phyloP scores from a whole-genome alignment of 2,888 invertebrate genomes.

The Psococerastis gibbosa region DNA sequence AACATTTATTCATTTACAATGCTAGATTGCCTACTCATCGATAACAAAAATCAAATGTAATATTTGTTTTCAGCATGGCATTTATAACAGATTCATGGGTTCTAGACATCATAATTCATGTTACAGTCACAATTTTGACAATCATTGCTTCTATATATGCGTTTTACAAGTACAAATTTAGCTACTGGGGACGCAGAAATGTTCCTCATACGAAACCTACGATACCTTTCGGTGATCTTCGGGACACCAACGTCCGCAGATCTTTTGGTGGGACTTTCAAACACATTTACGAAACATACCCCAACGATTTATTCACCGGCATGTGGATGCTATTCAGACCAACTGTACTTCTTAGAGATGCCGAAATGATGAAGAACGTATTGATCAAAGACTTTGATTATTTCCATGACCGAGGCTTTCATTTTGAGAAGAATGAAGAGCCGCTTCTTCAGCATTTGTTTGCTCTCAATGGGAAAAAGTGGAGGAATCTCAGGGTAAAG shows the following conservation, averaged over 20 bases:
- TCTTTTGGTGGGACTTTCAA: constrained; percentile 8
- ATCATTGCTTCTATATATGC: not conserved
- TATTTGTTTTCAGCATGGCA: constrained; percentile 3
- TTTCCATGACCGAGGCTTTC: constrained; percentile 5
- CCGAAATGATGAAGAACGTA: constrained; percentile 6
- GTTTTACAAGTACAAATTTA: constrained; percentile 5
- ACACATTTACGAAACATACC: constrained; percentile 5
- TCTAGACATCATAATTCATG: constrained; percentile 2
- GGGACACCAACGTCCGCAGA: constrained; percentile 1
- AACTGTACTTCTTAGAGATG: constrained; percentile 2
- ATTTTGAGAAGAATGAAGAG: constrained; percentile 5
- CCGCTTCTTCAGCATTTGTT: constrained; percentile 21
- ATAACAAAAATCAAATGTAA: no score
- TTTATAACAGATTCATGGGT: constrained; percentile 4
- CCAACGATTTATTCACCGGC: not conserved
- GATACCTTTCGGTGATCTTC: constrained; percentile 4
- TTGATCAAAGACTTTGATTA: constrained; percentile 1
- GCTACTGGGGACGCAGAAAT: constrained; percentile 3
- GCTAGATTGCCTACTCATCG: no score
- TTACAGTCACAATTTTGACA: not conserved
- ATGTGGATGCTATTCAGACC: constrained; percentile 8
- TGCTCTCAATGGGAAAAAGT: constrained; percentile 18
- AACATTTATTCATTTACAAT: no score
- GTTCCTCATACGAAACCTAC: constrained; percentile 5
- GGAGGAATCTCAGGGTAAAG: constrained; percentile 21